These are phyloP conservation scores for Parambassis ranga DNA, from an alignment of 2,797 vertebrate genomes.

Conservation along the genomic window DNA sequence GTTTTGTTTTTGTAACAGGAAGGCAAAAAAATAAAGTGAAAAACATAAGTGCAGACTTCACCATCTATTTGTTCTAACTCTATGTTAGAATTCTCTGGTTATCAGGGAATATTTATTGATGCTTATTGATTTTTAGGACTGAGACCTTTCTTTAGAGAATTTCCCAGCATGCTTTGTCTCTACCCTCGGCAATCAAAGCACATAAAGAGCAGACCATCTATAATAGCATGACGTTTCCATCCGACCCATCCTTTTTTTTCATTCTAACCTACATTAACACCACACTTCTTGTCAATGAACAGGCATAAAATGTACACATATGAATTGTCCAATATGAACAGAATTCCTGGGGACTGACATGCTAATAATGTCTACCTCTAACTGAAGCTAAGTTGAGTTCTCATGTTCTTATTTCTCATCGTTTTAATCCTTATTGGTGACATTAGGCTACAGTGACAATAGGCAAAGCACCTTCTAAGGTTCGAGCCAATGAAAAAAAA, in stretches of 20 bases:
- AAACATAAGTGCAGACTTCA: no score
- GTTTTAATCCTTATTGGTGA: not conserved
- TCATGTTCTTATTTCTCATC: slow-evolving; percentile 1
- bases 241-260: no score
- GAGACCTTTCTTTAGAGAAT: no score
- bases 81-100: no score
- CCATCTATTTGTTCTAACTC: no score
- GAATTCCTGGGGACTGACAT: not conserved
- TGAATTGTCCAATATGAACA: slow-evolving; percentile 6
- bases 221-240: no score
- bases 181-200: no score
- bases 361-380: not conserved
- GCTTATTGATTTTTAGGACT: no score
- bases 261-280: not conserved
- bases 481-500: slow-evolving; percentile 1
- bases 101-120: no score
- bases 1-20: not conserved
- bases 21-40: not conserved
- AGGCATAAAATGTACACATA: not conserved
- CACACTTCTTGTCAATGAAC: not conserved
- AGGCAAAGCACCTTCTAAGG: no score
- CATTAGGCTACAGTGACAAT: not conserved
- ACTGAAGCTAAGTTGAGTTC: slow-evolving; percentile 5
- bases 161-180: no score
- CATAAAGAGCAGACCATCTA: no score